These are phyloP conservation scores for Lates calcarifer DNA, from an alignment of 2,113 vertebrate species.

Conservation along the genomic window DNA sequence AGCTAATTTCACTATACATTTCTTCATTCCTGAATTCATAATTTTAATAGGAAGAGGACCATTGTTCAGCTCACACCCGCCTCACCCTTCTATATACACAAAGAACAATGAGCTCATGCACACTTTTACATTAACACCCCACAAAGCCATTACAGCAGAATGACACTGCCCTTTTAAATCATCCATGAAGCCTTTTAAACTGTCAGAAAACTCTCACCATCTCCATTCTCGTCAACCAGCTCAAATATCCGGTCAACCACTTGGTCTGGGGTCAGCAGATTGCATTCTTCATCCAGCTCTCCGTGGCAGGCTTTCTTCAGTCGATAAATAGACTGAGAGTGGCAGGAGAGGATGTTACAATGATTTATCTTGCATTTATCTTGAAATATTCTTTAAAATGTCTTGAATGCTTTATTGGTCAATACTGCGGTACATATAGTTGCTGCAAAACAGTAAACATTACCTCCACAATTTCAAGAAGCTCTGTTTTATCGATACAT, in stretches of 20 bases:
- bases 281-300: conserved; percentile 86
- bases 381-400: background rate
- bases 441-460: conserved; percentile 32
- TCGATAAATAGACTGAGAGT: conserved; percentile 91
- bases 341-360: conserved; percentile 41
- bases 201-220: conserved; percentile 83
- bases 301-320: conserved; percentile 92
- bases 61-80: background rate
- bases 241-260: conserved; percentile 97
- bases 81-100: conserved; percentile 5
- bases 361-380: background rate
- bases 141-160: conserved; percentile 13
- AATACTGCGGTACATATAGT: background rate
- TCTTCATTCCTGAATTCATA: background rate
- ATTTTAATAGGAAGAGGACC: background rate
- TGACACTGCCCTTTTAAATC: conserved; percentile 17
- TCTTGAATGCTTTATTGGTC: background rate
- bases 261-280: conserved; percentile 91
- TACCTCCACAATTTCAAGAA: conserved; percentile 96
- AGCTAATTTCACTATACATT: background rate
- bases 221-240: conserved; percentile 95
- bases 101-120: background rate
- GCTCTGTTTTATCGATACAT: conserved; percentile 94
- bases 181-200: conserved; percentile 23
- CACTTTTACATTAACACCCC: background rate